These are phyloP conservation scores for Philhelius pedissequus DNA, from an alignment of 2,888 invertebrate species.

Conservation along the genomic window DNA sequence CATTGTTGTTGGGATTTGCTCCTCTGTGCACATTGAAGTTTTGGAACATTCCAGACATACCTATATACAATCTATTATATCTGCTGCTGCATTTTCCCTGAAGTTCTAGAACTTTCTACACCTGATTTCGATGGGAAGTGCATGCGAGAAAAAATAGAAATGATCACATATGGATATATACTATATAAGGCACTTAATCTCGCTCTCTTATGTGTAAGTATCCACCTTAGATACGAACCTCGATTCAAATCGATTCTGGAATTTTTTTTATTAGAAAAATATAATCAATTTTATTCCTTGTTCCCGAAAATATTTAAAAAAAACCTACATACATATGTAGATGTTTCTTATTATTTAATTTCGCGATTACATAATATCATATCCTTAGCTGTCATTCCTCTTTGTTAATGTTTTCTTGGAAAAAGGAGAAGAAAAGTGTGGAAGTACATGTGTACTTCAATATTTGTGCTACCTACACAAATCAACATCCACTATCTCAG, in stretches of 20 bases:
- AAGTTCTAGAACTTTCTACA: slow-evolving; percentile 25
- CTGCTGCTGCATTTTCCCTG: neutral
- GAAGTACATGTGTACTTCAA: slow-evolving; percentile 6
- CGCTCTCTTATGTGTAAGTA: neutral
- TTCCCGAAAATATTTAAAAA: neutral
- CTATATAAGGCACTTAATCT: neutral
- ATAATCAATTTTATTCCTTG: neutral
- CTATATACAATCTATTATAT: neutral
- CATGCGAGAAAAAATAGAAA: slow-evolving; percentile 18
- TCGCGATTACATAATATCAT: slow-evolving; percentile 41
- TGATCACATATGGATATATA: neutral
- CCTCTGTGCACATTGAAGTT: slow-evolving; percentile 26
- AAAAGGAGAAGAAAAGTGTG: slow-evolving; percentile 3
- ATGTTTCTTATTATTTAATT: slow-evolving; percentile 7
- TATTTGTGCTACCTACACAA: slow-evolving; percentile 30
- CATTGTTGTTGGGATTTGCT: neutral
- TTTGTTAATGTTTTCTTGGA: slow-evolving; percentile 18
- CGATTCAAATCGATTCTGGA: neutral
- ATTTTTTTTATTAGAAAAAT: too few species aligned
- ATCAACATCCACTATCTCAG: slow-evolving; percentile 35
- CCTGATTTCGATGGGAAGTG: slow-evolving; percentile 6
- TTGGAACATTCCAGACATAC: slow-evolving; percentile 1
- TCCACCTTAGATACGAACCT: slow-evolving; percentile 30
- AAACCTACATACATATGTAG: too few species aligned
- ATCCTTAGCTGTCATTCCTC: neutral